Evolutionary conservation across 92 coral and sea anemone species (phyloP).

Genomic region (Hydrozoanthus gracilis): DNA sequence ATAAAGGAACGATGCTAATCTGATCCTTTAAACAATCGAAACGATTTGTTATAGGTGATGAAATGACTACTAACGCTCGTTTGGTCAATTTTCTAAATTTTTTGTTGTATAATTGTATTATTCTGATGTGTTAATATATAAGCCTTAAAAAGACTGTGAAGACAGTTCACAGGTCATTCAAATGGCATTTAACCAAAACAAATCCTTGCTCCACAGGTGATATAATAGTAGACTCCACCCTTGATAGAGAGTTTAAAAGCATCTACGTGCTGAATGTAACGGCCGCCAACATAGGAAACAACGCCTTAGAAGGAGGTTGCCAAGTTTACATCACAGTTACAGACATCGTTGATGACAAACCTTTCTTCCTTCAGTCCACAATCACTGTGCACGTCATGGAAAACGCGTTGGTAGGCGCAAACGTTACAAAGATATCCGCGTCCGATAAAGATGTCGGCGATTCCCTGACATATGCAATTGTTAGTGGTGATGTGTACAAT

Average conservation of each 20-base stretch:
- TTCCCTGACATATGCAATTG: slow-evolving; percentile 65
- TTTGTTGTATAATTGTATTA: no score
- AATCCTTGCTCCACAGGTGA: slow-evolving; percentile 57
- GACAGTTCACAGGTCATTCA: no score
- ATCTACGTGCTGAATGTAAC: slow-evolving; percentile 70
- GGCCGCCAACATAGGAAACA: slow-evolving; percentile 78
- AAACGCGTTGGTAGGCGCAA: slow-evolving; percentile 68
- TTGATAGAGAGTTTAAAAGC: slow-evolving; percentile 84
- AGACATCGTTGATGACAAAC: slow-evolving; percentile 86
- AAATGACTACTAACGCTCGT: no score
- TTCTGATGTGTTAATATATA: no score
- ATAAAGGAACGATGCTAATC: no score
- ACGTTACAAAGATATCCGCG: slow-evolving; percentile 67
- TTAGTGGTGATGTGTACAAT: slow-evolving; percentile 63
- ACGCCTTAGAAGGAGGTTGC: slow-evolving; percentile 65
- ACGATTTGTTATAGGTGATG: no score
- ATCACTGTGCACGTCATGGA: slow-evolving; percentile 63
- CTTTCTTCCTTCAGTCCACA: slow-evolving; percentile 61
- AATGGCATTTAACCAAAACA: neutral
- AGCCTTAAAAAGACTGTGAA: no score
- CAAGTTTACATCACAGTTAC: slow-evolving; percentile 78
- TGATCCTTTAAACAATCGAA: no score
- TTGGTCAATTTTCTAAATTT: no score
- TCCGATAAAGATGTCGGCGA: slow-evolving; percentile 81
- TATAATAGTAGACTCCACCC: slow-evolving; percentile 76